Conservation (phyloP, 2,888 invertebrate genomes). For the Meteorus cinctellus region DNA sequence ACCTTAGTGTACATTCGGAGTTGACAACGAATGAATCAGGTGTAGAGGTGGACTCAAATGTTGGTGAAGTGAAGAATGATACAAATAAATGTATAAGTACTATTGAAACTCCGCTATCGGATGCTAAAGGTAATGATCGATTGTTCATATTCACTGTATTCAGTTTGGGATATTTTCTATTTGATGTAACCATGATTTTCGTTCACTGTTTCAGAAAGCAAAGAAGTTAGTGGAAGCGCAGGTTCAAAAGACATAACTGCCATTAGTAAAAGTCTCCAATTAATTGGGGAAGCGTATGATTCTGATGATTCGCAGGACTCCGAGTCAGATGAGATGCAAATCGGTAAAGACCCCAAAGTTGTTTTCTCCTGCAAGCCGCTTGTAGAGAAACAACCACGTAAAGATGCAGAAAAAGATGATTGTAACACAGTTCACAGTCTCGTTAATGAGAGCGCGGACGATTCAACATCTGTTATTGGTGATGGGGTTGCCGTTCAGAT, state of each 20-base stretch:
- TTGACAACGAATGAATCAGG: background rate
- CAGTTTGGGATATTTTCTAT: background rate
- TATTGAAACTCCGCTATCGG: background rate
- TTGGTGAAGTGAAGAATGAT: background rate
- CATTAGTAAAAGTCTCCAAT: slow-evolving; percentile 60
- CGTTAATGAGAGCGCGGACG: background rate
- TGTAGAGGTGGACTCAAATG: background rate
- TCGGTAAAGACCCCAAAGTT: slow-evolving; percentile 36
- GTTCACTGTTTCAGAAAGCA: slow-evolving; percentile 46
- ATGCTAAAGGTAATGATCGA: background rate
- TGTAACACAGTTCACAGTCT: background rate
- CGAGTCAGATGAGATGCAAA: slow-evolving; percentile 40
- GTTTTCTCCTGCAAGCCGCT: slow-evolving; percentile 34
- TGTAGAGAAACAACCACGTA: slow-evolving; percentile 18
- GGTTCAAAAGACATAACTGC: slow-evolving; percentile 40
- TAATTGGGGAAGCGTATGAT: slow-evolving; percentile 63
- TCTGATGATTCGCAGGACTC: slow-evolving; percentile 65
- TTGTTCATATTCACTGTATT: background rate
- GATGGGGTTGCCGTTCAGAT: background rate
- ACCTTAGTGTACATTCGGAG: background rate
- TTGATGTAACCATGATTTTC: background rate
- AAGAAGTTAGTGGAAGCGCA: background rate
- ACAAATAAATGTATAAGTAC: slow-evolving; percentile 7
- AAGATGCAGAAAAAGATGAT: background rate
- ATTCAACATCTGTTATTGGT: background rate